These are phyloP conservation scores for Drosophila vallismaia DNA, from an alignment of 2,888 invertebrate species.

Conservation along the genomic window DNA sequence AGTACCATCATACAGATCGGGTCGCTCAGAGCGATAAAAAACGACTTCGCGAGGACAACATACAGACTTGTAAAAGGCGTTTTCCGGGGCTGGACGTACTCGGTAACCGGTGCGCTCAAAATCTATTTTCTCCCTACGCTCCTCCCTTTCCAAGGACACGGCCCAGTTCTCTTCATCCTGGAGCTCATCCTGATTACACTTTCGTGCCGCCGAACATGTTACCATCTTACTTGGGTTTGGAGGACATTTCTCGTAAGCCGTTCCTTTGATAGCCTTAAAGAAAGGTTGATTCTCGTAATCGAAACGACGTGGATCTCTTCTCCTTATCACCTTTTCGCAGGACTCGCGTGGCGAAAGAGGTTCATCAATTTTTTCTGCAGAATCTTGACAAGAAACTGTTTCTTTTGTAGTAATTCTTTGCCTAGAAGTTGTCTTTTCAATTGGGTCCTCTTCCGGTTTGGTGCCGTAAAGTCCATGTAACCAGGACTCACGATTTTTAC, in stretches of 20 bases:
- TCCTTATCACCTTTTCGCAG: background rate
- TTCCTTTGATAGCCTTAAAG: slow-evolving; percentile 6
- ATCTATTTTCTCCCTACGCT: background rate
- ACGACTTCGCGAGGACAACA: background rate
- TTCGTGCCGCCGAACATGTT: background rate
- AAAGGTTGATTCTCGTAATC: slow-evolving; percentile 22
- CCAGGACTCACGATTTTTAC: background rate
- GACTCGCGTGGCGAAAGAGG: background rate
- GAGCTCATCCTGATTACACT: background rate
- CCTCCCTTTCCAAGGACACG: background rate
- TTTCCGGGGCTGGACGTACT: slow-evolving; percentile 5
- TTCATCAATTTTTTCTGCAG: background rate
- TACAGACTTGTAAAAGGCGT: slow-evolving; percentile 3
- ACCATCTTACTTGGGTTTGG: background rate
- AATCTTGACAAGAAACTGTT: background rate
- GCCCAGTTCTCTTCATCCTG: background rate
- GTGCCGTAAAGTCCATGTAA: background rate
- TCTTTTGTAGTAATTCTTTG: background rate
- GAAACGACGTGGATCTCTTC: slow-evolving; percentile 5
- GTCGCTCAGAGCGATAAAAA: background rate
- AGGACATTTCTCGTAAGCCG: background rate
- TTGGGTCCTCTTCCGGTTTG: background rate
- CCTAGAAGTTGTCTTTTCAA: background rate
- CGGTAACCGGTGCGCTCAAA: background rate
- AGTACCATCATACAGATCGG: slow-evolving; percentile 7